phyloP scores from a whole-genome alignment of 2,888 invertebrate genomes.

The Cantharis rustica region DNA sequence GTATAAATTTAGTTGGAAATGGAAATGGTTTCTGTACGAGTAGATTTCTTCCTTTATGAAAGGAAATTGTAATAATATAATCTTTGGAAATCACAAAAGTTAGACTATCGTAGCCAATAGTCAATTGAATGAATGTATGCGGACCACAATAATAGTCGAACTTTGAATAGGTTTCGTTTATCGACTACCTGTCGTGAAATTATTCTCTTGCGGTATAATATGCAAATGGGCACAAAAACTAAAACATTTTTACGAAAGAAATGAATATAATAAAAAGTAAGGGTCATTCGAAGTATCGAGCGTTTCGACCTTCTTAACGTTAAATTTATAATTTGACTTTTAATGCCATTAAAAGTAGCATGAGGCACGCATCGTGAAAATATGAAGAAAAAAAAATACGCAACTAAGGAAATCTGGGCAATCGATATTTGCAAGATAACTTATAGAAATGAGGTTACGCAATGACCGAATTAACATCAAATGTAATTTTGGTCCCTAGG shows the following conservation, averaged over 20 bases:
- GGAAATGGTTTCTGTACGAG: constrained; percentile 38
- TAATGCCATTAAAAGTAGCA: constrained; percentile 29
- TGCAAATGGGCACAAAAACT: constrained; percentile 17
- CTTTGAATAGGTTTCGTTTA: constrained; percentile 26
- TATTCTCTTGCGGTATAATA: constrained; percentile 16
- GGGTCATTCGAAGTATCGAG: constrained; percentile 7
- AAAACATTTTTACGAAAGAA: constrained; percentile 7
- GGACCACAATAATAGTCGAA: constrained; percentile 17
- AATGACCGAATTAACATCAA: background rate
- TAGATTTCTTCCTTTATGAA: constrained; percentile 35
- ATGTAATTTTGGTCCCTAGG: constrained; percentile 10
- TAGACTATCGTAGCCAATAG: constrained; percentile 35
- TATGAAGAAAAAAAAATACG: constrained; percentile 28
- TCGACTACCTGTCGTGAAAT: constrained; percentile 37
- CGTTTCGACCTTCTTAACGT: constrained; percentile 15
- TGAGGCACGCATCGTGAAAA: constrained; percentile 20
- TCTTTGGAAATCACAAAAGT: constrained; percentile 37
- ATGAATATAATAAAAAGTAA: constrained; percentile 9
- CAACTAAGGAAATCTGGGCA: constrained; percentile 27
- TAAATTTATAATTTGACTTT: constrained; percentile 25
- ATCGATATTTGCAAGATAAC: background rate
- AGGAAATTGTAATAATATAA: constrained; percentile 42
- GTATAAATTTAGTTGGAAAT: constrained; percentile 38
- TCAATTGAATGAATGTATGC: constrained; percentile 11
- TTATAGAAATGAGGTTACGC: background rate